Conservation (phyloP, 1,140 invertebrate genomes). For the Hyles vespertilio region DNA sequence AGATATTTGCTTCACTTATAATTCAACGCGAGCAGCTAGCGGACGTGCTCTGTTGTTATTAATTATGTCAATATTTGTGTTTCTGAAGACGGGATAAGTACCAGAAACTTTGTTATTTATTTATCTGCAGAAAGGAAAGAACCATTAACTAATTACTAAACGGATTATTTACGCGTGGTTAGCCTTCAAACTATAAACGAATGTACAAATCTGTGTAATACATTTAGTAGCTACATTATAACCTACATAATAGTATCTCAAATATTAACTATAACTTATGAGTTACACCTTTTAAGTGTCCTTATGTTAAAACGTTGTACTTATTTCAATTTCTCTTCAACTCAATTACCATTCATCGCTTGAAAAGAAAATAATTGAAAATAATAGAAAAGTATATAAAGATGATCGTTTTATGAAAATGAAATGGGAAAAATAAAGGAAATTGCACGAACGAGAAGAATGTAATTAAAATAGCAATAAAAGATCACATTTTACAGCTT, state of each 20-base stretch:
- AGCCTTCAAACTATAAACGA: neutral
- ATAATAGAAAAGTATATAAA: constrained; percentile 14
- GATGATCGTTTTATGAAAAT: constrained; percentile 27
- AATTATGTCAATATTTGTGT: constrained; percentile 48
- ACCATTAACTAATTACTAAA: constrained; percentile 39
- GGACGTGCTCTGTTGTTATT: constrained; percentile 41
- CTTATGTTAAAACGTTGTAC: neutral
- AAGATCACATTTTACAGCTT: constrained; percentile 53
- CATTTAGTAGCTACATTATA: constrained; percentile 1
- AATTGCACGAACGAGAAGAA: constrained; percentile 47
- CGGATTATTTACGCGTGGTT: constrained; percentile 9
- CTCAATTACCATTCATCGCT: neutral
- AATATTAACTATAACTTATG: constrained; percentile 6
- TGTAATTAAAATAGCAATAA: constrained; percentile 65
- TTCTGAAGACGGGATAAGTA: constrained; percentile 42
- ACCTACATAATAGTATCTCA: constrained; percentile 4
- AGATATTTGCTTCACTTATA: constrained; percentile 27
- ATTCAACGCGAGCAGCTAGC: constrained; percentile 32
- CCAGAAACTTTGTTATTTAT: constrained; percentile 35
- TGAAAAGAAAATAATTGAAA: constrained; percentile 2
- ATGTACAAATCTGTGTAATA: constrained; percentile 9
- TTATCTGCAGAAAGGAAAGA: constrained; percentile 29
- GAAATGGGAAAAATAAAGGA: constrained; percentile 34
- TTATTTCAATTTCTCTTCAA: neutral
- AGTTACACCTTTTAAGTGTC: neutral